Conservation (phyloP, 2,888 invertebrate genomes). For the Spialia ferax region DNA sequence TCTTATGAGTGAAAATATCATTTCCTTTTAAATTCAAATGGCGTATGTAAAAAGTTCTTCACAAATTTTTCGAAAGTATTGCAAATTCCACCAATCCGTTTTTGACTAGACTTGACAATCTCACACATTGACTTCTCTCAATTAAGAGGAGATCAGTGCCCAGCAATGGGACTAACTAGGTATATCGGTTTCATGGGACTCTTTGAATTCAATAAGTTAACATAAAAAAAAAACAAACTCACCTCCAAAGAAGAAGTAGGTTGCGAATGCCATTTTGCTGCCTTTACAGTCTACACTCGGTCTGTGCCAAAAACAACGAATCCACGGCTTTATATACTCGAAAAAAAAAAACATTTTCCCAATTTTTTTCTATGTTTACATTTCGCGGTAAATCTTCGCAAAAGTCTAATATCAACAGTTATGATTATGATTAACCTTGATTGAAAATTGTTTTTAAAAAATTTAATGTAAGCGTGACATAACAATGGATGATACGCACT, state of each 20-base stretch:
- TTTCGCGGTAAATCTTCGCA: not conserved
- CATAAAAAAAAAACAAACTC: not conserved
- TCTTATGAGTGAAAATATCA: no score
- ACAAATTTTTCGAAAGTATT: no score
- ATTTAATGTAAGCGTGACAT: not conserved
- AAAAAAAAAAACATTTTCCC: not conserved
- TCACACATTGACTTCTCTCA: no score
- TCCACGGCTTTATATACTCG: not conserved
- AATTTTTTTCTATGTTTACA: not conserved
- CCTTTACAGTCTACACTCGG: not conserved
- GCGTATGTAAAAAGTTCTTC: no score
- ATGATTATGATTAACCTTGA: not conserved
- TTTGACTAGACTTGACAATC: no score
- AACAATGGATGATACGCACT: not conserved
- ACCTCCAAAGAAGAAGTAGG: conserved; percentile 1
- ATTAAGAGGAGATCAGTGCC: no score
- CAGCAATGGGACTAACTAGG: no score
- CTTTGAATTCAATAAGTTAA: no score
- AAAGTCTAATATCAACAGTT: not conserved
- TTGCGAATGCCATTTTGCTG: conserved; percentile 5
- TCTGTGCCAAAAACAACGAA: not conserved
- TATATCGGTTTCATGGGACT: no score
- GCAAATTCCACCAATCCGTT: no score
- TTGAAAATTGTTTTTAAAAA: conserved; percentile 4
- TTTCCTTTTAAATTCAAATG: no score